A percentile compares a stretch with the other conserved stretches of the same genome.
Evolutionary conservation across 2,113 vertebrate genomes (phyloP).

Genomic region (Solenodon paradoxus): DNA sequence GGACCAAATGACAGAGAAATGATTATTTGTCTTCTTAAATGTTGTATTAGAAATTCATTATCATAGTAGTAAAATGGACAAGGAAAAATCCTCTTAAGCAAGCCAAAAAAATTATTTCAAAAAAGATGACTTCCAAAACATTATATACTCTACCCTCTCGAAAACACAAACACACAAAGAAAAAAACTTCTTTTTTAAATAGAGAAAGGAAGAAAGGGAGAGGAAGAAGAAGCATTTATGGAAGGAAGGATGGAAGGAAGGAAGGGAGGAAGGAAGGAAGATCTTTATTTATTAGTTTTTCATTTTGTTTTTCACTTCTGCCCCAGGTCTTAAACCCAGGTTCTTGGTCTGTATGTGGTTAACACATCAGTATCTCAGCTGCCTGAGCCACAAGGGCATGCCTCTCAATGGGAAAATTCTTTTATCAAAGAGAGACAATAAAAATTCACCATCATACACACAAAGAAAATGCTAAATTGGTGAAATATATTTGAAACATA

Average conservation of each 20-base stretch:
- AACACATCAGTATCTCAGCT: no score
- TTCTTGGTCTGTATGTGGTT: no score
- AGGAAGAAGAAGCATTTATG: no score
- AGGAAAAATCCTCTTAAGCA: not conserved
- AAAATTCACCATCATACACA: not conserved
- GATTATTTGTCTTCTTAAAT: not conserved
- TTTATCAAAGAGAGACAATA: not conserved
- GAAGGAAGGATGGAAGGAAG: no score
- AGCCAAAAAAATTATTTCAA: not conserved
- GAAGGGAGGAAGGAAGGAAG: no score
- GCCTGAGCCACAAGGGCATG: no score
- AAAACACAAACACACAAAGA: not conserved
- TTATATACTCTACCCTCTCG: not conserved
- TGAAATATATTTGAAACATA: constrained; percentile 6
- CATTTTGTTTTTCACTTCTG: no score
- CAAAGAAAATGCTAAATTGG: not conserved
- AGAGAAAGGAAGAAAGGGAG: no score
- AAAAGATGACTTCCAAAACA: not conserved
- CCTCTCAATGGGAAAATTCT: not conserved
- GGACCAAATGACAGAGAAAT: not conserved
- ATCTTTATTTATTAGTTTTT: no score
- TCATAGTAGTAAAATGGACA: not conserved
- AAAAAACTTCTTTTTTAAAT: no score
- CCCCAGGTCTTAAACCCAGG: no score
- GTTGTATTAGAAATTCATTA: not conserved